These are phyloP conservation scores for Schizotus pectinicornis DNA, from an alignment of 2,888 invertebrate genomes.

Conservation along the genomic window DNA sequence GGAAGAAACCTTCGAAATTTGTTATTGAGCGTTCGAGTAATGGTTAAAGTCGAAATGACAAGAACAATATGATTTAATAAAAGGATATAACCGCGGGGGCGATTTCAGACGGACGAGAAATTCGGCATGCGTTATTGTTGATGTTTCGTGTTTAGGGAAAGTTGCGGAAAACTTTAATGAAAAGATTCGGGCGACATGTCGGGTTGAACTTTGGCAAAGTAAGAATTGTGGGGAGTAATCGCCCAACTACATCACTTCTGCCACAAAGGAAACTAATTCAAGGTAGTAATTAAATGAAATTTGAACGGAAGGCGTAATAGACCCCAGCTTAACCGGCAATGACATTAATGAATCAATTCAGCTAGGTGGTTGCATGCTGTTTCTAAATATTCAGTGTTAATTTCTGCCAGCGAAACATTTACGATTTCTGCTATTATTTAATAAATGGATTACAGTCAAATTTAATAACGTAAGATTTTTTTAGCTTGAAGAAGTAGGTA, in stretches of 20 bases:
- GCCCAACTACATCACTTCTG: slow-evolving; percentile 2
- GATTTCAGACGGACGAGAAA: no score
- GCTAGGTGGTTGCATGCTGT: slow-evolving; percentile 17
- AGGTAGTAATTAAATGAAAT: slow-evolving; percentile 25
- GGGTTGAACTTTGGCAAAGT: no score
- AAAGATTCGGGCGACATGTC: no score
- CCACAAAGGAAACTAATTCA: slow-evolving; percentile 11
- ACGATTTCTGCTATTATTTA: slow-evolving; percentile 9
- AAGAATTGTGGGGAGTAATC: not conserved
- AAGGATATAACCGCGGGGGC: no score
- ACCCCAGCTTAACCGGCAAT: slow-evolving; percentile 25
- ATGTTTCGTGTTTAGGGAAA: no score
- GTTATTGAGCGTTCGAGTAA: no score
- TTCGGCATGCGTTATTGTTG: no score
- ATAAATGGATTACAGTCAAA: no score
- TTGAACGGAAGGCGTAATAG: slow-evolving; percentile 23
- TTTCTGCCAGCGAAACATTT: slow-evolving; percentile 19
- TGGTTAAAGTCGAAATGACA: no score
- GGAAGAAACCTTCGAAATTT: no score
- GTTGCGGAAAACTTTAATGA: no score
- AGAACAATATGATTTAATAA: no score
- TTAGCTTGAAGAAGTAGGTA: slow-evolving; percentile 1
- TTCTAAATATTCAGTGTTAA: slow-evolving; percentile 17
- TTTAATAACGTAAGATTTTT: slow-evolving; percentile 13
- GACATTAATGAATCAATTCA: slow-evolving; percentile 33